Percentiles rank a stretch among this genome's conserved stretches.
Conservation (phyloP, 2,113 vertebrate genomes). For the Salvelinus fontinalis region DNA sequence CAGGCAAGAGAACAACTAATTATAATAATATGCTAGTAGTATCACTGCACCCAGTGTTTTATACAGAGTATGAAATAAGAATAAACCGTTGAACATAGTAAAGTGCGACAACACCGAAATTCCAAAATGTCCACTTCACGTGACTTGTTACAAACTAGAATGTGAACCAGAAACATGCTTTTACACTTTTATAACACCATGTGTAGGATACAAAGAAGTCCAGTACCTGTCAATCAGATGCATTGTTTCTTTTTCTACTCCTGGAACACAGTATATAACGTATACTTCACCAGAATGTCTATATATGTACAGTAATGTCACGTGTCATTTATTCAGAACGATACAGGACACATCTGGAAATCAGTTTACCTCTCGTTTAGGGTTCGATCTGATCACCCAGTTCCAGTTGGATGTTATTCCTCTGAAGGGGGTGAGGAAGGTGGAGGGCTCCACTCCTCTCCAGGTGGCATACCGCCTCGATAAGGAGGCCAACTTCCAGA, state of each 20-base stretch:
- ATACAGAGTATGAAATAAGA: not conserved
- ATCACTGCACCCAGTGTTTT: not conserved
- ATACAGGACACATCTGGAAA: not conserved
- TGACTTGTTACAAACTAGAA: not conserved
- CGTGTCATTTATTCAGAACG: not conserved
- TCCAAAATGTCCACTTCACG: not conserved
- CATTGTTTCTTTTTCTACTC: too few relatives aligned
- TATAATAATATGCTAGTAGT: not conserved
- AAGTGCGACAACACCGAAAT: not conserved
- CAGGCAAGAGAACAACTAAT: conserved; percentile 14
- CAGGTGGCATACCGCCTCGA: conserved; percentile 82
- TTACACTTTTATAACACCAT: too few relatives aligned
- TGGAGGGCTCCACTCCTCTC: conserved; percentile 77
- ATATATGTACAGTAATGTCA: not conserved
- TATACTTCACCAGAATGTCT: not conserved
- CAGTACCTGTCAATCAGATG: too few relatives aligned
- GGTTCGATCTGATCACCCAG: conserved; percentile 81
- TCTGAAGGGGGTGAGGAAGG: conserved; percentile 77
- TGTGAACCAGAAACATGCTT: too few relatives aligned
- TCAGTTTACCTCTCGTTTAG: conserved; percentile 39
- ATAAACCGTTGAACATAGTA: not conserved
- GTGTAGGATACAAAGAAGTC: too few relatives aligned
- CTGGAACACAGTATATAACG: not conserved
- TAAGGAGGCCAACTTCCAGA: conserved; percentile 80
- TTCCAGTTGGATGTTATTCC: conserved; percentile 79